Base-by-base conservation (phyloP, 2,113 vertebrate species). In the Chaetorhynchus papuensis region DNA sequence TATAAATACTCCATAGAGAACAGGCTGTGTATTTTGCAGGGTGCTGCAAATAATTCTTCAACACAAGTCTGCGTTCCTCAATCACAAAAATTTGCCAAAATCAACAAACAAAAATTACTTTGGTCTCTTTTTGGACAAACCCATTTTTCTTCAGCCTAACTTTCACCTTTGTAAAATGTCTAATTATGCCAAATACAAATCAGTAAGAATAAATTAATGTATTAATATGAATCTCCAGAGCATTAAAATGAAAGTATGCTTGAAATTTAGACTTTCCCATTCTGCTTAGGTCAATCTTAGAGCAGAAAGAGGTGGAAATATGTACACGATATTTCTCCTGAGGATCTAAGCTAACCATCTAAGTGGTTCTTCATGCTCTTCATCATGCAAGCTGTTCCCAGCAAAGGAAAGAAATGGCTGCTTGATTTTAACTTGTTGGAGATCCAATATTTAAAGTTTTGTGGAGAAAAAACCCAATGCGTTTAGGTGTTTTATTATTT, bases 391-490 rank as follows among this genome's bases (percentile, higher is more conserved):
- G 21, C n/a, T 77, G 28, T 22, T 76, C 42, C 65, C 28, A 88
- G 59, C 22, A 69, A 65, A 53, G 24, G 19, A 78, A 84, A 92
- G 9, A 90, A 92, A 59, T 10, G 9, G 12, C 11, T 92, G 47
- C 41, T 69, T 47, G 31, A 31, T 33, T 91, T 76, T 17, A 83
- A 47, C 15, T 80, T 88, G 35, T 44, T 35, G 28, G 37, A 89
- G 10, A 82, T 20, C 21, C 52, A 85, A 9, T 8, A 20, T 23
- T 41, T 28, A 59, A 72, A 70, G 17, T 60, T 52, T 54, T n/a
- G 6, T 3, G 7, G 5, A 10, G 33, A 2, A 18, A 12, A 27
- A 27, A 59, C 59, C 16, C 6, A 17, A 18, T 0, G 8, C 1
- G 5, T 41, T 52, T 30, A 47, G 15, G 15, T 54, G 21, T 50